These are phyloP conservation scores for Aegotheles bennettii DNA, from an alignment of 2,113 vertebrate genomes.

Conservation along the genomic window DNA sequence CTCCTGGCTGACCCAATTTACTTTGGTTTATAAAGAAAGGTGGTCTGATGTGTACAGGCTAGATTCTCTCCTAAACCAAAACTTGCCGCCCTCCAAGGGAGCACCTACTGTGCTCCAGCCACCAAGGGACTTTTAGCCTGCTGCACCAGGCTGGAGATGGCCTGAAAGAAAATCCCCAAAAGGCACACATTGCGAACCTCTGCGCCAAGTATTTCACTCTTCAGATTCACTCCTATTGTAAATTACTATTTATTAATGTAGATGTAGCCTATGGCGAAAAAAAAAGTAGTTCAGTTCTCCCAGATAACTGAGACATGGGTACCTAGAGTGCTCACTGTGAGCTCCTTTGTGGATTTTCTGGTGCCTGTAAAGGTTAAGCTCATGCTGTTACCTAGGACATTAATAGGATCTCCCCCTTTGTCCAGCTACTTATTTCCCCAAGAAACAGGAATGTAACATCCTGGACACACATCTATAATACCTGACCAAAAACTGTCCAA, in stretches of 20 bases:
- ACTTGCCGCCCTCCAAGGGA: background rate
- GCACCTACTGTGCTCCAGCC: background rate
- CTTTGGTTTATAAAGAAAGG: background rate
- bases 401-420: background rate
- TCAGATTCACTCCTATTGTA: background rate
- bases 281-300: background rate
- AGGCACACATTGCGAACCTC: rapidly evolving
- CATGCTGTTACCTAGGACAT: background rate
- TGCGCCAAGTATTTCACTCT: background rate
- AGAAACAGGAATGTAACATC: background rate
- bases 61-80: background rate
- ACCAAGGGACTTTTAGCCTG: background rate
- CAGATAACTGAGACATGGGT: background rate
- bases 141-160: background rate
- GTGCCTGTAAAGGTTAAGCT: background rate
- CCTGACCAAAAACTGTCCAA: background rate
- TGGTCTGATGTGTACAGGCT: background rate
- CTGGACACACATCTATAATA: background rate
- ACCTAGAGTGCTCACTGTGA: background rate
- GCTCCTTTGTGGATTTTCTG: background rate
- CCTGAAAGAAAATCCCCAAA: background rate
- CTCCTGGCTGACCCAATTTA: background rate
- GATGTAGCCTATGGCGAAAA: background rate
- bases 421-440: background rate
- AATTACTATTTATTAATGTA: background rate